phyloP scores from a whole-genome alignment of 92 coral and sea anemone species.

The Palythoa heliodiscus region DNA sequence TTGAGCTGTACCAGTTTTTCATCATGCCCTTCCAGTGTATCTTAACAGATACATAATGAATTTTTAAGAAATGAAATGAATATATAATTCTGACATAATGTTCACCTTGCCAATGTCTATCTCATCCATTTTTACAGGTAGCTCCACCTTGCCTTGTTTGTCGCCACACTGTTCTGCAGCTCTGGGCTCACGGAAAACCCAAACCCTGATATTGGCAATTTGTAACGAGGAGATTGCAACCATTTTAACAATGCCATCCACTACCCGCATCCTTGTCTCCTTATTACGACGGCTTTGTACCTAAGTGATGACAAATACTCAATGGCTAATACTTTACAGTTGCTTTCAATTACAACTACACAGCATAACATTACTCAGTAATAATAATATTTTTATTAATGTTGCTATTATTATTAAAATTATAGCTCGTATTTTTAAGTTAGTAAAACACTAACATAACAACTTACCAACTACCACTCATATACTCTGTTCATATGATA shows the following conservation, averaged over 20 bases:
- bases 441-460: not conserved
- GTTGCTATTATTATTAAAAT: not conserved
- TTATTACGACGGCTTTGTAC: conserved; percentile 74
- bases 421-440: not conserved
- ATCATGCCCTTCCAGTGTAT: too few species aligned
- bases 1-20: too few species aligned
- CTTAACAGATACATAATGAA: too few species aligned
- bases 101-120: too few species aligned
- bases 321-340: too few species aligned
- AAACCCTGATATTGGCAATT: conserved; percentile 65
- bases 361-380: too few species aligned
- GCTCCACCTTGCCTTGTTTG: conserved; percentile 72
- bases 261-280: conserved; percentile 58
- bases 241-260: conserved; percentile 64
- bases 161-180: conserved; percentile 83
- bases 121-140: conserved; percentile 14
- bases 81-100: too few species aligned
- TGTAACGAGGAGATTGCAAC: conserved; percentile 65
- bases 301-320: not conserved
- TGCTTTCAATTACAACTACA: too few species aligned
- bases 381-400: too few species aligned
- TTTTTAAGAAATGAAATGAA: too few species aligned
- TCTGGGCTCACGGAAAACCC: conserved; percentile 76
- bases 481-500: not conserved
- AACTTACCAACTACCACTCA: not conserved